A percentile compares a stretch with the other conserved stretches of the same genome.
These are phyloP conservation scores for Pasiphila rectangulata DNA, from an alignment of 2,888 invertebrate species.

Conservation along the genomic window DNA sequence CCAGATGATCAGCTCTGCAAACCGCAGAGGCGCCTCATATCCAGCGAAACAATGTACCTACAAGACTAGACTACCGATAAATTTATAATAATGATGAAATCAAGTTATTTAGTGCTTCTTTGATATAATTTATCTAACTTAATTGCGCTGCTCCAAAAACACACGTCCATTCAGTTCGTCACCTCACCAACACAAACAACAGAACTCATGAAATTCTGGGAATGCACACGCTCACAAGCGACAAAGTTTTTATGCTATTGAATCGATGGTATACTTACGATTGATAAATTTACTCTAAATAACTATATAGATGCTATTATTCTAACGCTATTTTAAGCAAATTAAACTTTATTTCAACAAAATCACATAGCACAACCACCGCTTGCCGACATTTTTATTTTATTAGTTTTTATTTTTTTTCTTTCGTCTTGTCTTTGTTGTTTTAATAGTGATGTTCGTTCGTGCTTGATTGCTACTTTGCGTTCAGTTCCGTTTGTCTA, in stretches of 20 bases:
- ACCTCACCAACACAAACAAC: conserved; percentile 63
- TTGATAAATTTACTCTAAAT: background rate
- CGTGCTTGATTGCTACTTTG: too few relatives aligned
- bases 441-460: background rate
- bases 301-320: background rate
- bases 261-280: background rate
- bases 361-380: conserved; percentile 62
- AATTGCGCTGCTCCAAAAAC: conserved; percentile 57
- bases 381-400: conserved; percentile 65
- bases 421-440: background rate
- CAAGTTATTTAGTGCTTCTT: background rate
- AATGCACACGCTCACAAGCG: conserved; percentile 49
- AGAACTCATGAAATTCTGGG: conserved; percentile 50
- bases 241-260: conserved; percentile 10
- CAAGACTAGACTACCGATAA: too few relatives aligned
- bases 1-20: conserved; percentile 63
- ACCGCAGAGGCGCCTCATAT: conserved; percentile 65
- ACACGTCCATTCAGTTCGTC: conserved; percentile 62
- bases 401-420: conserved; percentile 15
- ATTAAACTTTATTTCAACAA: conserved; percentile 35
- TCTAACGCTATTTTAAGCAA: conserved; percentile 22
- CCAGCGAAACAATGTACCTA: conserved; percentile 16
- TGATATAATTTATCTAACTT: conserved; percentile 37
- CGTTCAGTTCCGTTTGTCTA: too few relatives aligned
- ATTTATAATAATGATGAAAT: too few relatives aligned